phyloP scores from a whole-genome alignment of 1,140 invertebrate species.

The Hyphantria cunea region DNA sequence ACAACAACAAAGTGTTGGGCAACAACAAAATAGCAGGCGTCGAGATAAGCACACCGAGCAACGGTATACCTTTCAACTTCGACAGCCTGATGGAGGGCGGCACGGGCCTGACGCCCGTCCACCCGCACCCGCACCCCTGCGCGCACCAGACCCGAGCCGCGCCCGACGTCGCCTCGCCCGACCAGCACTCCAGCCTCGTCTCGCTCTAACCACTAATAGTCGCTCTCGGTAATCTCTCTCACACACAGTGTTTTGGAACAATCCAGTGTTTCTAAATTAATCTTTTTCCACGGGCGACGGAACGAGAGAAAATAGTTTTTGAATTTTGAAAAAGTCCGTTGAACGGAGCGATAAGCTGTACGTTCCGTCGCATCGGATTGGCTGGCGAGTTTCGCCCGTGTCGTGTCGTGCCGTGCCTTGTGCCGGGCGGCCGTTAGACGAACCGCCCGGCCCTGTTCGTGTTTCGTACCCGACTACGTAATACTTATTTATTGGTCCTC shows the following conservation, averaged over 20 bases:
- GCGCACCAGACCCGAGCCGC: conserved; percentile 62
- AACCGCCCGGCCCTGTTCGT: neutral
- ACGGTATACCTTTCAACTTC: conserved; percentile 93
- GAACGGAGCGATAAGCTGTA: too few species aligned
- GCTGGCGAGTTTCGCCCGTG: too few species aligned
- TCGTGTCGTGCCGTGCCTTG: conserved; percentile 7
- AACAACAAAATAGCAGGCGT: conserved; percentile 87
- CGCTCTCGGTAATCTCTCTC: conserved; percentile 40
- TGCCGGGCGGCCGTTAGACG: conserved; percentile 34
- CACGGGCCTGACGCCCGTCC: conserved; percentile 93
- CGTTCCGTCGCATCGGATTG: too few species aligned
- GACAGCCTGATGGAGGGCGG: conserved; percentile 96
- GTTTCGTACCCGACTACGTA: neutral
- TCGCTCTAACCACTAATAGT: conserved; percentile 33
- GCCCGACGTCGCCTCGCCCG: conserved; percentile 70
- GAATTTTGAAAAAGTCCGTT: too few species aligned
- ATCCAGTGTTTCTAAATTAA: too few species aligned
- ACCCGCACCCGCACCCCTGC: conserved; percentile 84
- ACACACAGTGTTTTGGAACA: too few species aligned
- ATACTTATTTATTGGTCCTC: conserved; percentile 32
- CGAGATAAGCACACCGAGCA: conserved; percentile 93
- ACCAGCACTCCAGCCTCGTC: conserved; percentile 63
- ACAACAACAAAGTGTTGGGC: conserved; percentile 66
- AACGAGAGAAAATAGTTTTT: too few species aligned
- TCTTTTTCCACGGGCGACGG: too few species aligned